Base-by-base conservation (phyloP, 2,888 invertebrate species). In the Noctuana brunneofusca region DNA sequence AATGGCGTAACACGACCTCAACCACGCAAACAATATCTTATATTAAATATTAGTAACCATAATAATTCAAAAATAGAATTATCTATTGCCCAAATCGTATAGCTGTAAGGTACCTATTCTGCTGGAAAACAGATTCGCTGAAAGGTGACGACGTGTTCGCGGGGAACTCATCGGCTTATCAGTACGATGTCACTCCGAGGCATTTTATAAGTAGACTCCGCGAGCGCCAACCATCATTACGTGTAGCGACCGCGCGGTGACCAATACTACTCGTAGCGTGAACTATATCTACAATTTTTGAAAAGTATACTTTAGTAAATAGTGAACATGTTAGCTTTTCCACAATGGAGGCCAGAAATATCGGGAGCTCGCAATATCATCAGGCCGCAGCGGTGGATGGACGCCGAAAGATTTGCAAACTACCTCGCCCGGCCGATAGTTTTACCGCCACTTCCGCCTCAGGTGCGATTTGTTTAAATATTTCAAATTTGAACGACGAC, bases 101-200 rank as follows among this genome's bases (percentile, higher is more conserved):
- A 48, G 22, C 9, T 14, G 22, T 30, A 30, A 14, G 27, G 14
- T 52, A 16, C 22, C 2, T 50, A 6, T 35, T 52, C 3, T 50
- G 35, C 22, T 53, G 27, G 24, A 63, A 69, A 63, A 68, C 64
- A 41, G 66, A 64, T 18, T 18, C 64, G 58, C 65, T 58, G 59
- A 66, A 70, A 70, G 60, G 35, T 35, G 63, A 68, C 68, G 66
- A 69, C 63, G 67, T 79, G 81, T 87, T 89, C 88, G 91, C 86
- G 83, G 90, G 91, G 91, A 89, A 86, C 75, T 83, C 77, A 77
- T 70, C 66, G 75, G 73, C 83, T 89, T 91, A 91, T 91, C 90
- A 84, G 84, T 74, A 77, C 75, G 80, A 74, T 84, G 86, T 86
- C 83, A 83, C 75, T 77, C 71, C 73, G 80, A 87, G 85, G 85